Evolutionary conservation across 1,140 invertebrate species (phyloP).

Genomic region (Myzus persicae): DNA sequence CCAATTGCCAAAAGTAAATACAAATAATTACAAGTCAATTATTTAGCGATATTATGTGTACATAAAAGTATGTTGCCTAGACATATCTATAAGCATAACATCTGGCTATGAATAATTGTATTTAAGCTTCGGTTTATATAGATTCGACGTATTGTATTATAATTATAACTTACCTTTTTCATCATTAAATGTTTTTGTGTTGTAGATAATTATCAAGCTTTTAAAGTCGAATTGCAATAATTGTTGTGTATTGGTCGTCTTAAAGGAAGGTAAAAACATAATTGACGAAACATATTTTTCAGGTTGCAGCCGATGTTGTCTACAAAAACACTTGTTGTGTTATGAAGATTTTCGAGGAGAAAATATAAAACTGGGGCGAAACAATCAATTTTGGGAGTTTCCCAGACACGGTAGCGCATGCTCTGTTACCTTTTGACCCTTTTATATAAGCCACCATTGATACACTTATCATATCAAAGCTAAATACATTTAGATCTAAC

Average conservation of each 20-base stretch:
- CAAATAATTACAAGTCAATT: background rate
- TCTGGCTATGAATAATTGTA: background rate
- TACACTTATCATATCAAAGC: constrained; percentile 34
- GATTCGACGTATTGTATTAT: background rate
- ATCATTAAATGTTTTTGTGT: background rate
- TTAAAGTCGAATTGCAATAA: background rate
- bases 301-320: background rate
- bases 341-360: background rate
- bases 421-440: constrained; percentile 49
- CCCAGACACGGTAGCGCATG: constrained; percentile 42
- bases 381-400: constrained; percentile 58
- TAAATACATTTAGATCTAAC: background rate
- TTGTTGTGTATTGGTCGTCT: background rate
- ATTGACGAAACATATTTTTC: constrained; percentile 35
- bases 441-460: constrained; percentile 27
- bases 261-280: constrained; percentile 41
- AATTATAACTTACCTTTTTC: constrained; percentile 32
- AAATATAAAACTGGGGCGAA: constrained; percentile 34
- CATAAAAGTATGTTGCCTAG: background rate
- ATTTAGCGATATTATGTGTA: background rate
- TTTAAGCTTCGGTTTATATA: background rate
- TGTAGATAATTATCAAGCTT: constrained; percentile 27
- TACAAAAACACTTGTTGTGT: constrained; percentile 45
- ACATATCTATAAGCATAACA: background rate
- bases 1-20: background rate